Conservation (phyloP, 2,888 invertebrate genomes). For the Sesia bembeciformis region DNA sequence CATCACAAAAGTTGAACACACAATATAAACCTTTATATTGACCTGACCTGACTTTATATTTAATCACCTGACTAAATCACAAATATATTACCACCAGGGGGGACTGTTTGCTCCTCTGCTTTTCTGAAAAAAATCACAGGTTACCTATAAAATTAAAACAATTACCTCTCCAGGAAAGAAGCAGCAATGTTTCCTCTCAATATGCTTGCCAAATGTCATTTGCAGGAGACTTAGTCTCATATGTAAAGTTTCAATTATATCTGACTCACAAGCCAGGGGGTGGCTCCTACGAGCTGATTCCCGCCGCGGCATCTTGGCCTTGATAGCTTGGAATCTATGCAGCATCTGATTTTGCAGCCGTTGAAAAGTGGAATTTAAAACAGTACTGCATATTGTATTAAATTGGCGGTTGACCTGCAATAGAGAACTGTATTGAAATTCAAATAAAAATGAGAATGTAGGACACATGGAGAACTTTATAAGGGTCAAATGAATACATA, state of each 20-base stretch:
- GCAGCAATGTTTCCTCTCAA: slow-evolving; percentile 93
- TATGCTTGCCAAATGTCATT: slow-evolving; percentile 96
- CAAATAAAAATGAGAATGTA: no score
- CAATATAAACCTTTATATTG: no score
- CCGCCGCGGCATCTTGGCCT: slow-evolving; percentile 92
- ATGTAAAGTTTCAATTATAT: slow-evolving; percentile 93
- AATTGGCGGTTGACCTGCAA: slow-evolving; percentile 86
- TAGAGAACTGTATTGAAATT: neutral
- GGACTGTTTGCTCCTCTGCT: no score
- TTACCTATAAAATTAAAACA: neutral
- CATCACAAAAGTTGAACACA: no score
- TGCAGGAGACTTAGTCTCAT: slow-evolving; percentile 92
- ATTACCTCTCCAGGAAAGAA: slow-evolving; percentile 95
- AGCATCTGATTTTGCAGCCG: slow-evolving; percentile 89
- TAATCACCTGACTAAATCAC: no score
- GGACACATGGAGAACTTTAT: no score
- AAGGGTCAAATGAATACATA: no score
- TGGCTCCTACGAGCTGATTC: slow-evolving; percentile 94
- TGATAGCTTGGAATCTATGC: slow-evolving; percentile 88
- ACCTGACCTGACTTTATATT: no score
- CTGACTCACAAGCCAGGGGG: slow-evolving; percentile 91
- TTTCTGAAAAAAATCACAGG: no score
- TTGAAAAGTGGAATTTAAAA: slow-evolving; percentile 90
- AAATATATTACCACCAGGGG: no score
- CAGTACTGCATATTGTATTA: slow-evolving; percentile 84